Percentiles rank a stretch among this genome's conserved stretches.
Conservation (phyloP, 2,888 invertebrate genomes). For the Diadegma fenestrale region DNA sequence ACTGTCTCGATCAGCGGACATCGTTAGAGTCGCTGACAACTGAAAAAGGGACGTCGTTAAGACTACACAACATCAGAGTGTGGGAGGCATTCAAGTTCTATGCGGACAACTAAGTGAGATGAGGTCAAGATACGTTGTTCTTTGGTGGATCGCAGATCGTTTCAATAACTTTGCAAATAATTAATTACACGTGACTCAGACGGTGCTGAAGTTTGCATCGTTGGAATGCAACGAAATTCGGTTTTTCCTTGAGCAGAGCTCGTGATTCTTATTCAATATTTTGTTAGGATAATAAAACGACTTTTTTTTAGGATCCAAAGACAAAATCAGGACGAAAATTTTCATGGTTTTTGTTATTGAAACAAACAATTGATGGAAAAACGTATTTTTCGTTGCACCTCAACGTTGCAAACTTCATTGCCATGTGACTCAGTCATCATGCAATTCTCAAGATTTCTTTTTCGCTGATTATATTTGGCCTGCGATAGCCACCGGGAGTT, state of each 20-base stretch:
- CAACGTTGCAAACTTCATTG: too few relatives aligned
- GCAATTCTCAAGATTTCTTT: neutral
- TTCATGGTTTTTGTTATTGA: too few relatives aligned
- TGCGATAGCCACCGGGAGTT: neutral
- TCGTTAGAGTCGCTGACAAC: slow-evolving; percentile 29
- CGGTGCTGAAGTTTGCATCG: too few relatives aligned
- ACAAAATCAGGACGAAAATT: too few relatives aligned
- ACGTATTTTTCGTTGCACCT: too few relatives aligned
- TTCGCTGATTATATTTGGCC: neutral
- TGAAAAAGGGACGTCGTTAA: slow-evolving; percentile 41
- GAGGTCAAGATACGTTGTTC: slow-evolving; percentile 45
- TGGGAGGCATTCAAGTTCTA: slow-evolving; percentile 37
- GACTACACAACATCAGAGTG: slow-evolving; percentile 37
- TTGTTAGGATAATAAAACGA: too few relatives aligned
- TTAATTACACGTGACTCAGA: neutral
- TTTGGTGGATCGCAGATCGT: slow-evolving; percentile 11
- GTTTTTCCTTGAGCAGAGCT: too few relatives aligned
- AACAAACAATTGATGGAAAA: too few relatives aligned
- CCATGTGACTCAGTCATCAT: neutral
- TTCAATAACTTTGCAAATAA: slow-evolving; percentile 33
- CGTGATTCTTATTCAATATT: too few relatives aligned
- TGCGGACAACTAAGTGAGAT: neutral
- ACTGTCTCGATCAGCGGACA: slow-evolving; percentile 34
- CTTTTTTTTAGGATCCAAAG: too few relatives aligned
- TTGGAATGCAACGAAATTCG: too few relatives aligned